Evolutionary conservation across 2,113 vertebrate species (phyloP), one percentile per base, ranked within the genome.

Genomic region (Variabilichromis moorii): DNA sequence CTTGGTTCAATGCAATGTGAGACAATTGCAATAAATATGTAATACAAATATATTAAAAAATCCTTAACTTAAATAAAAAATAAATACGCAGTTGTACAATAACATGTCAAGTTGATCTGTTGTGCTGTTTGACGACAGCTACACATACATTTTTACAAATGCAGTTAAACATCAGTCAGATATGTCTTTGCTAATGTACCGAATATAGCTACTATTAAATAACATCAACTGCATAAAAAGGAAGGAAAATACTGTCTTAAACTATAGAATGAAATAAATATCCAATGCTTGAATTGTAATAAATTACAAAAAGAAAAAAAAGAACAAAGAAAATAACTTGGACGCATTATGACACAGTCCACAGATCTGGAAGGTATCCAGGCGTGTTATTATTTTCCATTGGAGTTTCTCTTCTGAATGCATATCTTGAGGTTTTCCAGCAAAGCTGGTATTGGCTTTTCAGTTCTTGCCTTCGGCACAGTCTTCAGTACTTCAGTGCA

Each of bases 21-120:
- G 10, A 79, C 16, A n/a, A 81, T 86, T 53, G 81, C 51, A 92
- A 89, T 86, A 93, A 88, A 94, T 87, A 82, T 68, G 33, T 68
- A 37, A 68, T 24, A 81, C 50, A 83, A 89, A 89, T 66, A 86
- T 28, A 87, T 54, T 10, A 37, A 86, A 90, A 50, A 28, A 68
- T 68, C 11, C 9, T 28, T 16, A 50, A 9, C 81, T n/a, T 87
- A 90, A 90, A 91, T 92, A 88, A 17, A 79, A 50, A 90, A 91
- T 86, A 90, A 85, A 90, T 86, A 81, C 19, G 28, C 17, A 80
- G 85, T 14, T 82, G 71, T 31, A 54, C 4, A 55, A 76, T 16
- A 57, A 76, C 5, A 28, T 76, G 24, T 76, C 33, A 37, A 2
- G 57, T 35, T 5, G 11, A 14, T 16, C 19, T 33, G n/a, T 33